phyloP scores from a whole-genome alignment of 2,113 vertebrate species.

The Podocnemis expansa region DNA sequence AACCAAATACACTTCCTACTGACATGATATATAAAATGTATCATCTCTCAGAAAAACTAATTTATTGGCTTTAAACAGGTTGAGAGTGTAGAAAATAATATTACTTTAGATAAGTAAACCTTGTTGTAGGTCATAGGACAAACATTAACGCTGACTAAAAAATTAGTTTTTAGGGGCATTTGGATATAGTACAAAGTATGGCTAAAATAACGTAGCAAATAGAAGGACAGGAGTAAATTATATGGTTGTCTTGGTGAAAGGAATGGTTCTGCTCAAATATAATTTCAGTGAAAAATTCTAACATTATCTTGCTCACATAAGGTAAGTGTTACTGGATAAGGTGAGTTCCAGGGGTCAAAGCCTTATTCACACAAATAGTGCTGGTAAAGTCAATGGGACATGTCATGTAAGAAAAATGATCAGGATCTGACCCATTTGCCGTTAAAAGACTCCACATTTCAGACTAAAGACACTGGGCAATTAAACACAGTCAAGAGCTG shows the following conservation, averaged over 20 bases:
- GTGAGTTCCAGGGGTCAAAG: background rate
- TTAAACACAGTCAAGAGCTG: background rate
- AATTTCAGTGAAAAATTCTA: background rate
- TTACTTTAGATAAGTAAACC: background rate
- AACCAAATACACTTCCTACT: background rate
- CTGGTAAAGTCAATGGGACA: background rate
- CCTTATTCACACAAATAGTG: background rate
- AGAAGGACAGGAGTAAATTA: background rate
- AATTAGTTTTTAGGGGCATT: background rate
- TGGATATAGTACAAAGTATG: background rate
- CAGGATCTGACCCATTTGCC: background rate
- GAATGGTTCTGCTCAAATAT: background rate
- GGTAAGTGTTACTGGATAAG: background rate
- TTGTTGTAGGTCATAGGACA: background rate
- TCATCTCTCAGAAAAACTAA: background rate
- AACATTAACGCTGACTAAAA: background rate
- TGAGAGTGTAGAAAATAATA: background rate
- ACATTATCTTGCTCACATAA: background rate
- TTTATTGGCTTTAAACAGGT: background rate
- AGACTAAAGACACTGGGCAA: background rate
- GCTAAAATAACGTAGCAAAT: background rate
- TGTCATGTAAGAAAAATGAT: background rate
- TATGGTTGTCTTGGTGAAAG: background rate
- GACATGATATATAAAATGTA: background rate
- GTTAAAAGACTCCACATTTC: background rate